Percentiles rank a stretch among this genome's conserved stretches.
These are phyloP conservation scores for Catostomus latipinnis DNA, from an alignment of 2,797 vertebrate genomes.

Conservation along the genomic window DNA sequence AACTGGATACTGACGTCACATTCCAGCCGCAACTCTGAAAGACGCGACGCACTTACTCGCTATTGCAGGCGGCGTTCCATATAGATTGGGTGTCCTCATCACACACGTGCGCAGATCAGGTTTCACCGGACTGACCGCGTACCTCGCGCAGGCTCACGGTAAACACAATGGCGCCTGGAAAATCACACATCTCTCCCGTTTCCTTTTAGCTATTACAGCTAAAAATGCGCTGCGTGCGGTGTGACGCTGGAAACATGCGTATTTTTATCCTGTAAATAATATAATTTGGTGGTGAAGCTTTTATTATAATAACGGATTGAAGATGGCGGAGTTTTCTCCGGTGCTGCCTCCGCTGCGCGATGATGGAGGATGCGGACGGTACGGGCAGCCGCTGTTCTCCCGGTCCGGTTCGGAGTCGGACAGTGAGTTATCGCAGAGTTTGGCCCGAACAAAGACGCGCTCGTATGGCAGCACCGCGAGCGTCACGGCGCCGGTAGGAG, in stretches of 20 bases:
- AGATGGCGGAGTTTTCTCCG: constrained; percentile 89
- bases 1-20: neutral
- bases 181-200: neutral
- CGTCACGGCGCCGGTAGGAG: constrained; percentile 88
- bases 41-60: neutral
- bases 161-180: constrained; percentile 31
- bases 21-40: neutral
- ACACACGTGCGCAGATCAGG: neutral
- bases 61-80: too few relatives aligned
- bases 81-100: neutral
- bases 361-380: constrained; percentile 73
- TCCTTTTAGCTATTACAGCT: neutral
- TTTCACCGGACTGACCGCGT: constrained; percentile 1
- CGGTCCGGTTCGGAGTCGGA: constrained; percentile 84
- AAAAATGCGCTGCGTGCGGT: neutral
- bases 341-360: constrained; percentile 71
- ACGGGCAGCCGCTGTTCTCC: constrained; percentile 79
- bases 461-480: constrained; percentile 95
- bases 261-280: constrained; percentile 17
- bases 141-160: neutral
- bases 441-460: constrained; percentile 92
- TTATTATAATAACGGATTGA: constrained; percentile 66
- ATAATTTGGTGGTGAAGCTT: constrained; percentile 9
- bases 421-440: constrained; percentile 90
- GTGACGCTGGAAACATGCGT: constrained; percentile 27